Evolutionary conservation across 2,113 vertebrate species (phyloP), one percentile per base, ranked within the genome.

Genomic region (Oostethus manadensis): DNA sequence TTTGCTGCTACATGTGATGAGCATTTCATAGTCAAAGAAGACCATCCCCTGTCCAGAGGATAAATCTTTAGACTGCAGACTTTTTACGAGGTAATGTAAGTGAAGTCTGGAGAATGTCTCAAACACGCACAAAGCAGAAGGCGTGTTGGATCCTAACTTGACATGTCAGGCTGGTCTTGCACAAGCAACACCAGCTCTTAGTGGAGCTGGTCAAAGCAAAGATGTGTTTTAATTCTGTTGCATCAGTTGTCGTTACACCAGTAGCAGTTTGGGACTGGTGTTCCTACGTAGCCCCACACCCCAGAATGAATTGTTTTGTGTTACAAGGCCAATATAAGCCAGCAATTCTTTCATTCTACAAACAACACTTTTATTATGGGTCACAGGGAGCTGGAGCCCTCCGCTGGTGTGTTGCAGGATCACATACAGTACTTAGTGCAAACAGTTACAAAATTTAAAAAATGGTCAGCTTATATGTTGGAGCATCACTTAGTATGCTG

Each of bases 31-130:
- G 63, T 8, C 60, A 66, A 68, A 72, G 74, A 56, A 78, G 65
- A 73, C 63, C 73, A 62, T 42, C 33, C 61, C 60, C 26, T 15
- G 45, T 18, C 50, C 4, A 2, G 56, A 26, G 60, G 16, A 69
- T 84, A 84, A 85, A 81, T 86, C 77, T 73, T 51, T 16, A 51
- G 20, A 14, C 57, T 51, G 58, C 59, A 80, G 70, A 77, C 61
- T 15, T 82, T 79, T 89, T 83, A 88, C 72, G 69, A 79, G 71
- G 84, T 78, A 80, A 83, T 42, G 21, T 62, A 68, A 84, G 76
- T 29, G 45, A 62, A 56, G 74, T 59, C 50, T 76, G 65, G 60
- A 70, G 55, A 58, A 69, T 66, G 48, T 74, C 74, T 51, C 66
- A 56, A 35, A 56, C 47, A 70, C 22, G 47, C 51, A 64, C 59